A percentile compares a stretch with the other conserved stretches of the same genome.
phyloP scores from a whole-genome alignment of 2,888 invertebrate species.

The Nycteola revayana region DNA sequence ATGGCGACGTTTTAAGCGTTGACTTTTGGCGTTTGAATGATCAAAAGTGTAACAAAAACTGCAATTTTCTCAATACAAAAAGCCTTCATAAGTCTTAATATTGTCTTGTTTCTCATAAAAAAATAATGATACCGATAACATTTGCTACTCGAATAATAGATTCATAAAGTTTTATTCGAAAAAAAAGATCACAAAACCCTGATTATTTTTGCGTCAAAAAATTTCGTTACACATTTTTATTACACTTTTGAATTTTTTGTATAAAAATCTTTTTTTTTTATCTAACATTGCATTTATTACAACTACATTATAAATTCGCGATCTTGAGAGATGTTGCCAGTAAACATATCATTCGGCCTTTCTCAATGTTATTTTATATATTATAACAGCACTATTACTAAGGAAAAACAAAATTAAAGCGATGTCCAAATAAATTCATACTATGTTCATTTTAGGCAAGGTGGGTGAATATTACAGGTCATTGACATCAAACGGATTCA shows the following conservation, averaged over 20 bases:
- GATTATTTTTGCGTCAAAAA: too few species aligned
- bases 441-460: slow-evolving; percentile 32
- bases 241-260: too few species aligned
- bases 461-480: slow-evolving; percentile 24
- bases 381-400: slow-evolving; percentile 43
- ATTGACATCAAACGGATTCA: slow-evolving; percentile 10
- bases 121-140: slow-evolving; percentile 6
- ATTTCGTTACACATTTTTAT: background rate
- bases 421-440: slow-evolving; percentile 19
- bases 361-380: slow-evolving; percentile 61
- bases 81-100: slow-evolving; percentile 3
- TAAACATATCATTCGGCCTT: slow-evolving; percentile 79
- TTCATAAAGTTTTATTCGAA: slow-evolving; percentile 7
- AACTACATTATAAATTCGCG: slow-evolving; percentile 76
- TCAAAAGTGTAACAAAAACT: slow-evolving; percentile 25
- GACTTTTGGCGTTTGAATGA: slow-evolving; percentile 19
- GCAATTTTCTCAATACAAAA: slow-evolving; percentile 6
- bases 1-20: slow-evolving; percentile 13
- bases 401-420: slow-evolving; percentile 30
- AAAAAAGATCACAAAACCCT: too few species aligned
- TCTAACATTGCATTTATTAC: slow-evolving; percentile 61
- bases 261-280: slow-evolving; percentile 22
- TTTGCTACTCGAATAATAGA: too few species aligned
- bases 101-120: slow-evolving; percentile 14
- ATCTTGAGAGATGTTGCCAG: slow-evolving; percentile 75